These are phyloP conservation scores for Hippasteria phrygiana DNA, from an alignment of 53 echinoderm and acorn worm species.

Conservation along the genomic window DNA sequence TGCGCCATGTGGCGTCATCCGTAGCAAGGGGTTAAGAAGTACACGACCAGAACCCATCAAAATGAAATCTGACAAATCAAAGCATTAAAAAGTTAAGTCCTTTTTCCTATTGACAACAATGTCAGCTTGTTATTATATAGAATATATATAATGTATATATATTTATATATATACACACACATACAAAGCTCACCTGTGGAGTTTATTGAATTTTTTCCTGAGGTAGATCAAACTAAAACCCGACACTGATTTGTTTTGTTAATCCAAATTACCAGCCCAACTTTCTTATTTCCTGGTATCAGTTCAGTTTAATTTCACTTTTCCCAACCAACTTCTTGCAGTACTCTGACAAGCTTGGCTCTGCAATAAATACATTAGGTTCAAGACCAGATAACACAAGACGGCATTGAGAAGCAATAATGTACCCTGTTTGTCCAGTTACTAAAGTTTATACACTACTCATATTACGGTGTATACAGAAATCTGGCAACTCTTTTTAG, in stretches of 20 bases:
- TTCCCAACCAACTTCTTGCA: neutral
- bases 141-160: no score
- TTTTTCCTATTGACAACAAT: no score
- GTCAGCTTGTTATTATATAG: no score
- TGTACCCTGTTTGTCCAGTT: slow-evolving; percentile 22
- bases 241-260: neutral
- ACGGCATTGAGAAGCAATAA: neutral
- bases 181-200: neutral
- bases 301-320: neutral
- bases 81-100: no score
- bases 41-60: no score
- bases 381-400: neutral
- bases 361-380: neutral
- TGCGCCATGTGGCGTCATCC: no score
- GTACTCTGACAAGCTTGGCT: neutral
- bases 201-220: neutral
- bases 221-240: neutral
- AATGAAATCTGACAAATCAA: no score
- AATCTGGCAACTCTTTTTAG: no score
- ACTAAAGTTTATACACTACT: neutral
- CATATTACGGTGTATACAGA: no score
- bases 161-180: neutral
- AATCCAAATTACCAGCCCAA: neutral
- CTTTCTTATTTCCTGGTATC: neutral
- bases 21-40: no score